Percentiles rank a stretch among this genome's conserved stretches.
phyloP scores from a whole-genome alignment of 2,888 invertebrate genomes.

The Colletes collaris region DNA sequence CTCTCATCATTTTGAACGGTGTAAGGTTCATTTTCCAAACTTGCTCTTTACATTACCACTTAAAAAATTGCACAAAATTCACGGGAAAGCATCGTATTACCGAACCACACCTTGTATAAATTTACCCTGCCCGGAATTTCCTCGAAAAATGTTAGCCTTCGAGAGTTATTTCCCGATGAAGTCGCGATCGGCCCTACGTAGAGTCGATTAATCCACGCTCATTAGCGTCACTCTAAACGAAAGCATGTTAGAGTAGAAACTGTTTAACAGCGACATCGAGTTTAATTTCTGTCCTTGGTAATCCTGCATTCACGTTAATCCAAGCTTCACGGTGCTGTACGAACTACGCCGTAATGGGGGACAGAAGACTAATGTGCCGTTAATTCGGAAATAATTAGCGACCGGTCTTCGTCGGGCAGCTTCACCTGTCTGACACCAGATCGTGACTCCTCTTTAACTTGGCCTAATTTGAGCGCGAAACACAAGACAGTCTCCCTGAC shows the following conservation, averaged over 20 bases:
- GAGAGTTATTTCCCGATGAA: constrained; percentile 5
- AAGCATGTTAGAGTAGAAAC: constrained; percentile 42
- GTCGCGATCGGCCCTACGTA: constrained; percentile 10
- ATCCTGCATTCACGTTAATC: constrained; percentile 64
- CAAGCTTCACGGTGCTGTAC: constrained; percentile 50
- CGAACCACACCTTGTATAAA: too few relatives aligned
- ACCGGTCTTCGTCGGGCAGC: constrained; percentile 56
- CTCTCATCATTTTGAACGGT: too few relatives aligned
- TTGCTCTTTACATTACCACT: too few relatives aligned
- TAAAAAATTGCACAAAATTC: too few relatives aligned
- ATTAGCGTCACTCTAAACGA: constrained; percentile 43
- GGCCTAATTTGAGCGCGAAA: constrained; percentile 63
- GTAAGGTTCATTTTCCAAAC: too few relatives aligned
- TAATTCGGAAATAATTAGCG: constrained; percentile 74
- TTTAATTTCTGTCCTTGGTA: constrained; percentile 63
- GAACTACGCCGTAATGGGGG: constrained; percentile 51
- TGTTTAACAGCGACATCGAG: constrained; percentile 55
- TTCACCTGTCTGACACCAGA: constrained; percentile 55
- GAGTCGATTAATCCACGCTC: constrained; percentile 45
- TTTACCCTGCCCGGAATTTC: too few relatives aligned
- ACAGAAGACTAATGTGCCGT: constrained; percentile 69
- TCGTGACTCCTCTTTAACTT: constrained; percentile 62
- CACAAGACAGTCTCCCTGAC: constrained; percentile 36
- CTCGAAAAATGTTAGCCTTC: not conserved
- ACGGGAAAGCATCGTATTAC: too few relatives aligned